Conservation (phyloP, 2,113 vertebrate genomes). For the Trogon surrucura region DNA sequence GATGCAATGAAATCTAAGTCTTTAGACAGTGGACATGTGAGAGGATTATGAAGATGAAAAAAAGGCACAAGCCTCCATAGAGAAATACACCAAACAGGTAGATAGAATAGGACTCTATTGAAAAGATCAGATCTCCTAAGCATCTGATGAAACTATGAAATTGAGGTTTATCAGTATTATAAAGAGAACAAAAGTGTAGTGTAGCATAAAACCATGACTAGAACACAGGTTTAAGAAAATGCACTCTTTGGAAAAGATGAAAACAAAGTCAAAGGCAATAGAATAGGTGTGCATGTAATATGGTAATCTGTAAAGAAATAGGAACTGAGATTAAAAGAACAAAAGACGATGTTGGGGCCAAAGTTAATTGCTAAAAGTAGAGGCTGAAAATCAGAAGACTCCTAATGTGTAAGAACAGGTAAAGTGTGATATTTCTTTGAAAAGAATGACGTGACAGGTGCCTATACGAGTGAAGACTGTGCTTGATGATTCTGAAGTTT, state of each 20-base stretch:
- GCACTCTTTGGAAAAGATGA: not conserved
- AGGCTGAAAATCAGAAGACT: not conserved
- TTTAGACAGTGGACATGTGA: not conserved
- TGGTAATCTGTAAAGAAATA: not conserved
- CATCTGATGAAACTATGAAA: not conserved
- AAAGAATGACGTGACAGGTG: not conserved
- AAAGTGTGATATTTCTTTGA: not conserved
- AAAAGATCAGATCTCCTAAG: not conserved
- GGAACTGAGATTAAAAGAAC: not conserved
- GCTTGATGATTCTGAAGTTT: not conserved
- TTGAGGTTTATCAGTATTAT: not conserved
- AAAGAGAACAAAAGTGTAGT: not conserved
- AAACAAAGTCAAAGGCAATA: not conserved
- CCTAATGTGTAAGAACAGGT: not conserved
- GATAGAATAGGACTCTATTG: not conserved
- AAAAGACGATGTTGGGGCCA: not conserved
- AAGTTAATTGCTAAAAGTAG: not conserved
- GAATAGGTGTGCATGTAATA: not conserved
- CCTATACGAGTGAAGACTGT: not conserved
- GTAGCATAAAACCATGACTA: not conserved
- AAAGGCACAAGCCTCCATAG: not conserved
- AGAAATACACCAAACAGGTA: not conserved
- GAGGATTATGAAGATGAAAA: not conserved
- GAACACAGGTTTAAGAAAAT: not conserved
- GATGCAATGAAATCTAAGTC: not conserved